Base-by-base conservation (phyloP, 2,797 vertebrate genomes). In the Hylomyscus alleni region DNA sequence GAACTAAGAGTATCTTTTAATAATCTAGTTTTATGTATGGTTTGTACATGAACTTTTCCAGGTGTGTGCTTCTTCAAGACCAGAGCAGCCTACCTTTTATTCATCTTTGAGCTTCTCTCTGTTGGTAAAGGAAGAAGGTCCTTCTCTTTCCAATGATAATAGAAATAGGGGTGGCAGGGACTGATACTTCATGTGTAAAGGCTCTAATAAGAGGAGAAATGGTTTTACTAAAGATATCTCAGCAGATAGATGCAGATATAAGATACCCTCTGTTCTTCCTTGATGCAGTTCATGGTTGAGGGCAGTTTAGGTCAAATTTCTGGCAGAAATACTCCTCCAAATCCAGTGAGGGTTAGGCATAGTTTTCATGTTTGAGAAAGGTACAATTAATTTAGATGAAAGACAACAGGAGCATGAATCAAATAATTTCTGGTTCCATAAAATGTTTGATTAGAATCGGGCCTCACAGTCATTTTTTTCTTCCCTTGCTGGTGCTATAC, bases 41-140 rank as follows among this genome's bases (percentile, higher is more conserved):
- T 26, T 26, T 73, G 34, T 6, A 12, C 0, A 56, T 29, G n/a
- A 29, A 37, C 14, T 40, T 15, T n/a, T 4, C 2, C 47, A 87
- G 29, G 13, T 40, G 2, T 69, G 24, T 52, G 62, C 22, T n/a
- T 69, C n/a, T 86, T n/a, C 12, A 2, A 13, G 31, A 19, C 3
- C 22, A 10, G 22, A 17, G 22, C 0, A 67, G 1, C 3, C 1
- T 6, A 5, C 0, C 20, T 20, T 9, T 69, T 50, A 22, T 50
- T 86, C 12, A n/a, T 14, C 12, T 29, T 87, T 56, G 24, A 15
- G 9, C 15, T 56, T 24, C 14, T 17, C 9, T 29, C 22, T 3
- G 0, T 0, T 19, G 11, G 4, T 29, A 56, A 24, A 69, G 37
- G 15, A 54, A 1, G 0, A 0, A 8, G 22, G 6, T 1, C 47